Conservation (phyloP, 1,140 invertebrate genomes). For the Yoshiicerus persimilis region DNA sequence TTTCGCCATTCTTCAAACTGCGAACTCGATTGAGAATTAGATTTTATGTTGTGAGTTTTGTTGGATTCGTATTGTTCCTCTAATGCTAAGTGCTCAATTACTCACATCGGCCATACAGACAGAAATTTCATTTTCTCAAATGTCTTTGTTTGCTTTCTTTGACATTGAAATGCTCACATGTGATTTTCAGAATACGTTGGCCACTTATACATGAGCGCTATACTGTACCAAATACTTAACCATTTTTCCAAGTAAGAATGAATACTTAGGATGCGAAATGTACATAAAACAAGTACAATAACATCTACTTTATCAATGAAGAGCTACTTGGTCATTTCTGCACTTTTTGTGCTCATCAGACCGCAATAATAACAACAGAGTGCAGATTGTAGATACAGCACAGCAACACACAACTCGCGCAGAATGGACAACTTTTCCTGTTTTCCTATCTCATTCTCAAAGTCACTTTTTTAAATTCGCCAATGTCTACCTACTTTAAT, state of each 20-base stretch:
- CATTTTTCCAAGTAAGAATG: not conserved
- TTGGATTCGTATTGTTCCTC: not conserved
- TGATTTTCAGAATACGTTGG: not conserved
- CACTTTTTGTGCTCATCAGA: conserved; percentile 9
- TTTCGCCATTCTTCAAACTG: not conserved
- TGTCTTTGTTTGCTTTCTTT: conserved; percentile 17
- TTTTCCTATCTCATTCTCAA: not conserved
- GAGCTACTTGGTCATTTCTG: conserved; percentile 6
- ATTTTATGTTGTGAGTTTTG: not conserved
- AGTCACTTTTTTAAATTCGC: not conserved
- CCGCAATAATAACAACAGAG: not conserved
- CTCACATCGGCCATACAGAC: not conserved
- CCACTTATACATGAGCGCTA: not conserved
- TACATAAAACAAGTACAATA: not conserved
- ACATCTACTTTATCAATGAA: conserved; percentile 9
- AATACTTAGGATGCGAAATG: not conserved
- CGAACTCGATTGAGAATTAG: not conserved
- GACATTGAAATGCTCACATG: not conserved
- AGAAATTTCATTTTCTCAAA: conserved; percentile 5
- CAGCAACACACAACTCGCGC: not conserved
- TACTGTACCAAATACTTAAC: not conserved
- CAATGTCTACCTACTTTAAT: conserved; percentile 4
- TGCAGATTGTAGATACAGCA: not conserved
- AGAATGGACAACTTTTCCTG: not conserved
- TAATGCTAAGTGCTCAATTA: not conserved